Percentiles rank a stretch among this genome's conserved stretches.
phyloP scores from a whole-genome alignment of 2,113 vertebrate genomes.

The Heptranchias perlo region DNA sequence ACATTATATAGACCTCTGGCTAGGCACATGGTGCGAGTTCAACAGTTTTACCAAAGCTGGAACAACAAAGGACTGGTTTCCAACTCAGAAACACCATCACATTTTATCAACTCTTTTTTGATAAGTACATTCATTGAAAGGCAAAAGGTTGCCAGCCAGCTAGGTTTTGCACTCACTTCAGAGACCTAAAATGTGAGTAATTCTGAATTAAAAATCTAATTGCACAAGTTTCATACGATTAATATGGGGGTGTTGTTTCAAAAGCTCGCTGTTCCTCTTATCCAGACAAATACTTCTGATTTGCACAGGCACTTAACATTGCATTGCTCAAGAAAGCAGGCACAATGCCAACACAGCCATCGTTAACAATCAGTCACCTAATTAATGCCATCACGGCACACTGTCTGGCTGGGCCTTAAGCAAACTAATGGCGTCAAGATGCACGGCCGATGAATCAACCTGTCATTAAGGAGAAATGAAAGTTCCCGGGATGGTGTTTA shows the following conservation, averaged over 20 bases:
- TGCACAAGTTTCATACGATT: not conserved
- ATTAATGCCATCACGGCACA: not conserved
- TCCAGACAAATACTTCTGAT: not conserved
- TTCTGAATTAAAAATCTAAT: not conserved
- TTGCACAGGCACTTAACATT: not conserved
- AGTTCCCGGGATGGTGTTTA: not conserved
- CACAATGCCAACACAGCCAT: not conserved
- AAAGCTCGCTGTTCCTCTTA: not conserved
- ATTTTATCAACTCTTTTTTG: not conserved
- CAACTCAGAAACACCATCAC: not conserved
- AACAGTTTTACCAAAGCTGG: not conserved
- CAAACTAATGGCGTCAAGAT: not conserved
- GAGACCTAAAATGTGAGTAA: not conserved
- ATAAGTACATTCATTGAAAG: not conserved
- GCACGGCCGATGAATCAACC: not conserved
- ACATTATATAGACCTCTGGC: not conserved
- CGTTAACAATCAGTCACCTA: slow-evolving; percentile 9
- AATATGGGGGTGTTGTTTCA: not conserved
- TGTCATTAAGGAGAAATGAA: slow-evolving; percentile 10
- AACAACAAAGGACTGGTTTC: not conserved
- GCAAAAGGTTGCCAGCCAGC: not conserved
- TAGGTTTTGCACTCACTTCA: not conserved
- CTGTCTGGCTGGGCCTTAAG: not conserved
- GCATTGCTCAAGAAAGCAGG: not conserved
- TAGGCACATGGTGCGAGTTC: not conserved